Evolutionary conservation across 2,113 vertebrate genomes (phyloP).

Genomic region (Protobothrops mucrosquamatus): DNA sequence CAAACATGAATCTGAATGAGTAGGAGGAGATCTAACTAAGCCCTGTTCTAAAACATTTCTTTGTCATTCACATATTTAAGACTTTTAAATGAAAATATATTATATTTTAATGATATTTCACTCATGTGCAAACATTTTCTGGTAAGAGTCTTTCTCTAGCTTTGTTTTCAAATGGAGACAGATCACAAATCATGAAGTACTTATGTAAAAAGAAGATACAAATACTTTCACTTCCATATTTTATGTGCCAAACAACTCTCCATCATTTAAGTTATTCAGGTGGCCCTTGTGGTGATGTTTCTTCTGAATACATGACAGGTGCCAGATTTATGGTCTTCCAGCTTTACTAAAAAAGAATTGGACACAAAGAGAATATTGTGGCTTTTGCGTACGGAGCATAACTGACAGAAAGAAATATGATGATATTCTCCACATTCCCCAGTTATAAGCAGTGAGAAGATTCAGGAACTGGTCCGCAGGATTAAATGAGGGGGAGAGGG

Average conservation of each 20-base stretch:
- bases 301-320: conserved; percentile 38
- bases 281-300: conserved; percentile 40
- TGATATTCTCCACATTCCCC: neutral
- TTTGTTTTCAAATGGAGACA: conserved; percentile 36
- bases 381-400: neutral
- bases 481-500: neutral
- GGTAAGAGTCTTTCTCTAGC: conserved; percentile 35
- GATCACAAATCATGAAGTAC: conserved; percentile 42
- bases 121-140: conserved; percentile 38
- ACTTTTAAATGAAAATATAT: conserved; percentile 34
- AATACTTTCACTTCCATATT: conserved; percentile 41
- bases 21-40: neutral
- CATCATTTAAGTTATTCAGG: conserved; percentile 31
- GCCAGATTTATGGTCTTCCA: conserved; percentile 40
- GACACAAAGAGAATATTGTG: neutral
- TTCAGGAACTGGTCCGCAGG: neutral
- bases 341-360: conserved; percentile 32
- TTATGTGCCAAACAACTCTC: conserved; percentile 47
- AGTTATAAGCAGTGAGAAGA: neutral
- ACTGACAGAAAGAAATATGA: neutral
- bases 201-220: neutral
- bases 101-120: conserved; percentile 39
- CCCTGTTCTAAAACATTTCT: neutral
- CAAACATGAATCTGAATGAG: neutral
- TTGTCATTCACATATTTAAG: conserved; percentile 23